These are phyloP conservation scores for Tetragonula carbonaria DNA, from an alignment of 2,888 invertebrate genomes.

Conservation along the genomic window DNA sequence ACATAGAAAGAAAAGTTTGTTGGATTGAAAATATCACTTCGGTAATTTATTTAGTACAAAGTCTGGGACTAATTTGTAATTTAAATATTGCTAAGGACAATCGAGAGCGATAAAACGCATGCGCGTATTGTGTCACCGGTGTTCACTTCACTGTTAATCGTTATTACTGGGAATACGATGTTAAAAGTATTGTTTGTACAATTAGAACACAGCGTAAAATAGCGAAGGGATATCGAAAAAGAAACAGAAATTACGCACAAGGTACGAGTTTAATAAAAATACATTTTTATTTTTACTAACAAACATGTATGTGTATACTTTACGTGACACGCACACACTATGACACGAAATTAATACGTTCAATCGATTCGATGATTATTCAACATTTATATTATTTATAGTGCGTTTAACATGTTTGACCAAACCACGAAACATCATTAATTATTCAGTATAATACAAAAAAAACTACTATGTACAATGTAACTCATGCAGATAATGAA, in stretches of 20 bases:
- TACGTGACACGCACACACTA: constrained; percentile 6
- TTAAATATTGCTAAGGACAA: constrained; percentile 24
- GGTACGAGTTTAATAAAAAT: constrained; percentile 25
- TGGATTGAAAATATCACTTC: constrained; percentile 19
- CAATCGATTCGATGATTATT: constrained; percentile 25
- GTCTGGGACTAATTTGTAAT: not conserved
- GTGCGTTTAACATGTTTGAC: not conserved
- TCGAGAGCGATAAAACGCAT: constrained; percentile 42
- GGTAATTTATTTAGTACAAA: not conserved
- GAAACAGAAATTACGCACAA: not conserved
- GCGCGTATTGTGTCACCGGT: constrained; percentile 58
- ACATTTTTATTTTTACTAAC: not conserved
- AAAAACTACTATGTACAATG: not conserved
- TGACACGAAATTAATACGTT: constrained; percentile 16
- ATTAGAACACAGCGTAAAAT: not conserved
- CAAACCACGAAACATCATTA: not conserved
- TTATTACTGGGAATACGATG: constrained; percentile 35
- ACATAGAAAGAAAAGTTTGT: not conserved
- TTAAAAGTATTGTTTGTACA: constrained; percentile 21
- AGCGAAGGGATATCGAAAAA: not conserved
- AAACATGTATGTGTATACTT: not conserved
- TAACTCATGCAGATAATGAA: constrained; percentile 14
- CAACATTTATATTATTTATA: not conserved
- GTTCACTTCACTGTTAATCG: constrained; percentile 35
- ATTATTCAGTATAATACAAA: not conserved